A percentile compares a stretch with the other conserved stretches of the same genome.
These are phyloP conservation scores for Arenaria interpres DNA, from an alignment of 2,113 vertebrate species.

Conservation along the genomic window DNA sequence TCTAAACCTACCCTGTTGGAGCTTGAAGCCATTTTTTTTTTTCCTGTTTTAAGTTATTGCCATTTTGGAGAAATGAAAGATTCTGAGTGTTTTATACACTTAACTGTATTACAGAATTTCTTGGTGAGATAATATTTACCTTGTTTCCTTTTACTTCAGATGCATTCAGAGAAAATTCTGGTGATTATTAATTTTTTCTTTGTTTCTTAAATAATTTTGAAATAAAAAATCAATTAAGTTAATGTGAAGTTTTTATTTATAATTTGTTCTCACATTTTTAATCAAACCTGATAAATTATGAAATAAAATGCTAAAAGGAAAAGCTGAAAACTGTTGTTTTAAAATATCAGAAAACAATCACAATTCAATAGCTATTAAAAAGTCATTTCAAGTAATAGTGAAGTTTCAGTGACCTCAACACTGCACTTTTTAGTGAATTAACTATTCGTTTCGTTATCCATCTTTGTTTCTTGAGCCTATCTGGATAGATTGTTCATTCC, in stretches of 20 bases:
- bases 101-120: background rate
- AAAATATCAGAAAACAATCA: background rate
- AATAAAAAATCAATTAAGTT: background rate
- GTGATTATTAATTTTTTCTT: background rate
- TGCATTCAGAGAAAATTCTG: background rate
- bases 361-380: background rate
- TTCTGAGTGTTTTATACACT: background rate
- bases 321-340: background rate
- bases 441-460: conserved; percentile 38
- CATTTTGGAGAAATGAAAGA: background rate
- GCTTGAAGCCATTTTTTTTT: too few species aligned
- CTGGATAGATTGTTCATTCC: conserved; percentile 8
- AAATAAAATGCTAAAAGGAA: background rate
- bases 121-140: background rate
- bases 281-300: background rate
- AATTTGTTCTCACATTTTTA: background rate
- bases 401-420: background rate
- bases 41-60: background rate
- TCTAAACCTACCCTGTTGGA: too few species aligned
- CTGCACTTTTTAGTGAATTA: conserved; percentile 6
- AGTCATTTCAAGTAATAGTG: background rate
- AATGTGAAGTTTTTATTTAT: background rate
- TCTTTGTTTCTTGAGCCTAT: conserved; percentile 31
- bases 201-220: background rate
- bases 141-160: background rate